Percentiles rank a stretch among this genome's conserved stretches.
These are phyloP conservation scores for Lycophotia porphyrea DNA, from an alignment of 2,888 invertebrate species.

Conservation along the genomic window DNA sequence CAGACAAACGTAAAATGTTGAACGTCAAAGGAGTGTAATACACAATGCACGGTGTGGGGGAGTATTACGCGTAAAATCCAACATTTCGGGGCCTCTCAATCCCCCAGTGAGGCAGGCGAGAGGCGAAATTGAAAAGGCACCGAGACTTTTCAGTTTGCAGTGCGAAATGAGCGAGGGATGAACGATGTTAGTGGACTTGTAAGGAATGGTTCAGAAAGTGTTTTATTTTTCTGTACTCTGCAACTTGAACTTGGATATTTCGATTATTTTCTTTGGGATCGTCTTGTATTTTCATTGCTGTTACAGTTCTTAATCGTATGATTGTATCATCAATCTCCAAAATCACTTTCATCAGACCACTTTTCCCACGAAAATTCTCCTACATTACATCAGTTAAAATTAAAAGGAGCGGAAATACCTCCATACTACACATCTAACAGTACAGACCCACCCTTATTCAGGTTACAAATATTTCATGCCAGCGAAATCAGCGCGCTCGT, in stretches of 20 bases:
- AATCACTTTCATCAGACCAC: neutral
- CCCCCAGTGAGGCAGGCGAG: constrained; percentile 73
- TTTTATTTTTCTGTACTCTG: constrained; percentile 21
- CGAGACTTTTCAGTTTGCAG: constrained; percentile 67
- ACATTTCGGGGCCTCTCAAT: constrained; percentile 77
- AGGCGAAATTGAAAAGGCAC: constrained; percentile 84
- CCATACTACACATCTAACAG: constrained; percentile 25
- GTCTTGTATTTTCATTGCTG: neutral
- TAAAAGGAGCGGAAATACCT: constrained; percentile 9
- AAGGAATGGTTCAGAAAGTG: neutral
- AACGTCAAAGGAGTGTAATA: constrained; percentile 67
- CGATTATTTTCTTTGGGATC: neutral
- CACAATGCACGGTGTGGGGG: constrained; percentile 72
- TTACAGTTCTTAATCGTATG: neutral
- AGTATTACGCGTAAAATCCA: constrained; percentile 79
- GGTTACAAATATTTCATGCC: constrained; percentile 85
- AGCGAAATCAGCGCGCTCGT: constrained; percentile 82
- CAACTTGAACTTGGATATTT: neutral
- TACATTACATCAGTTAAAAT: neutral
- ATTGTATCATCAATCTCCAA: neutral
- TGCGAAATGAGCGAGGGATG: constrained; percentile 53
- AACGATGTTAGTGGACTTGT: constrained; percentile 27
- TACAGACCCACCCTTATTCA: constrained; percentile 46
- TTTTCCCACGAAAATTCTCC: neutral
- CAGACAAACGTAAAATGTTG: constrained; percentile 56